phyloP scores from a whole-genome alignment of 2,113 vertebrate genomes.

The Cairina moschata region DNA sequence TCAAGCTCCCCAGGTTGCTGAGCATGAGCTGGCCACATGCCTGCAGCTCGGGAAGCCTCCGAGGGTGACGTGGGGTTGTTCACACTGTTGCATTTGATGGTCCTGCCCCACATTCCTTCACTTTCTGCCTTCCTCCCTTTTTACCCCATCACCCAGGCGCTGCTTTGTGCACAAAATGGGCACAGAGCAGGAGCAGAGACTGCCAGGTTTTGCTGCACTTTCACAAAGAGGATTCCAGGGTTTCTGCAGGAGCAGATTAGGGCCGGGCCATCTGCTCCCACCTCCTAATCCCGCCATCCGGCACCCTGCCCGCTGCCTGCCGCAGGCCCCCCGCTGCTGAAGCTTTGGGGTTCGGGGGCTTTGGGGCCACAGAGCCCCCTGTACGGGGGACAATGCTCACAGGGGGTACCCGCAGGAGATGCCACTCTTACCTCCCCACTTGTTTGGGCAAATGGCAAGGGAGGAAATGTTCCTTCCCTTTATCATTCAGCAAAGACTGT shows the following conservation, averaged over 20 bases:
- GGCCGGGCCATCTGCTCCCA: not conserved
- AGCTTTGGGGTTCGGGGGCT: not conserved
- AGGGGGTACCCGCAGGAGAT: not conserved
- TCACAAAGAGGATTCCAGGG: not conserved
- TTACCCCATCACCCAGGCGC: not conserved
- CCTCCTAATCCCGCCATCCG: not conserved
- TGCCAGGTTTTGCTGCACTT: not conserved
- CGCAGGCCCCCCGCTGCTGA: not conserved
- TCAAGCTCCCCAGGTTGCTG: not conserved
- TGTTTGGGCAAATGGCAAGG: not conserved
- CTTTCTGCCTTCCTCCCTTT: not conserved
- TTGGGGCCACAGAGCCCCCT: not conserved
- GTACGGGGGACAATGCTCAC: not conserved
- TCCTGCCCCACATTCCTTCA: not conserved
- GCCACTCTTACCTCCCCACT: rapidly evolving
- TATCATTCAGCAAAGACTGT: not conserved
- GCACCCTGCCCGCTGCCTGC: not conserved
- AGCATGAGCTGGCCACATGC: not conserved
- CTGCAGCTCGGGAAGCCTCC: not conserved
- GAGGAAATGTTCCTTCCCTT: not conserved
- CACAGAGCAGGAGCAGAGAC: not conserved
- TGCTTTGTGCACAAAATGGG: not conserved
- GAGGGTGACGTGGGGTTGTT: not conserved
- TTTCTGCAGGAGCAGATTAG: not conserved
- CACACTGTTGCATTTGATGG: not conserved